Base-by-base conservation (phyloP, 2,797 vertebrate genomes). In the Poecilia gillii region DNA sequence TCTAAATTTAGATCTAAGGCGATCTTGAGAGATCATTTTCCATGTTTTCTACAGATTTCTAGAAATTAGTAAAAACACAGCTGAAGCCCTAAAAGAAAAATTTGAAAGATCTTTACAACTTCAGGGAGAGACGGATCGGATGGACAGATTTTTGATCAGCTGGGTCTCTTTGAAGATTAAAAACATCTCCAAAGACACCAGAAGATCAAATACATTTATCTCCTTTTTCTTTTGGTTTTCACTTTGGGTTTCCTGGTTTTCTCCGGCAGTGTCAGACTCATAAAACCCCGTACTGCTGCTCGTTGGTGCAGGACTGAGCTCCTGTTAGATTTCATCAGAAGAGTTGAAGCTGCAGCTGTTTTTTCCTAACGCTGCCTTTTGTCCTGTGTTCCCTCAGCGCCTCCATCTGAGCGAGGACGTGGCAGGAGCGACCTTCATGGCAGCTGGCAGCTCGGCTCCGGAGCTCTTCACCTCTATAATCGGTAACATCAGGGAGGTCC, bases 341-440 rank as follows among this genome's bases (percentile, higher is more conserved):
- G 64, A 66, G 36, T 9, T 41, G 3, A 39, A 31, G 14, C 8
- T 45, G n/a, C 12, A 20, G 14, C 64, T 6, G 25, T 6, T 2
- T n/a, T 59, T 72, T 3, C 43, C 66, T 57, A 0, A 41, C 1
- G 0, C n/a, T 62, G 3, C 39, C 8, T 28, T 72, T 1, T 45
- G 1, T 0, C 55, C 57, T 55, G 51, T 53, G 81, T 12, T 71
- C 46, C 91, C 77, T 77, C 79, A 99, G 98, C 97, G 97, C 62
- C 94, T 99, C 84, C 92, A 98, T 23, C 97, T 99, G 83, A 99
- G 97, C 0, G 97, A 99, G 94, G 98, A 99, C 13, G 97, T 99
- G 75, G 98, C 98, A 0, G 98, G 98, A 18, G 98, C 98, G 20
- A 99, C 97, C 0, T 99, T 99, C 89, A 99, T 99, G 98, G 98